Evolutionary conservation across 2,113 vertebrate genomes (phyloP), one percentile per base, ranked within the genome.

Genomic region (Poeciliopsis retropinna): DNA sequence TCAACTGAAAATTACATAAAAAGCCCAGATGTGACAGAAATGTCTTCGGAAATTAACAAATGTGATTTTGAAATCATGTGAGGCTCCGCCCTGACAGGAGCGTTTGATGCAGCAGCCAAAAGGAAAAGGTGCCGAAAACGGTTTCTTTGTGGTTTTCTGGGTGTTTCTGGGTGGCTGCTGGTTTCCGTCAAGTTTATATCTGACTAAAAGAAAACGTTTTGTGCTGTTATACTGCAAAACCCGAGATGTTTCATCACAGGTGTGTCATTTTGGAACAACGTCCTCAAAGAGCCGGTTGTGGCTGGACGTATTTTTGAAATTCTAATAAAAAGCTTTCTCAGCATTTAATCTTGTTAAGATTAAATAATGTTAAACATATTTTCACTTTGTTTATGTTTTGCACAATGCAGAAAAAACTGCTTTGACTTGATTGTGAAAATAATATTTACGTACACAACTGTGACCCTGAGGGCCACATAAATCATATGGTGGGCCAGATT

Each of bases 51-150:
- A 60, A 60, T 17, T 3, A 34, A 27, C 0, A 3, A 41, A 39
- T 14, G 44, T 27, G n/a, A 72, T 83, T 73, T 51, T 77, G 73
- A 88, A 90, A 88, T 72, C 30, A 60, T 60, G 28, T 54, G 1
- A 1, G 11, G 14, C 57, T 71, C 68, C 78, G 74, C 64, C 75
- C 64, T 17, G 17, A 37, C 39, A 69, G 62, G 64, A 72, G 31
- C 73, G 47, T 22, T 29, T n/a, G n/a, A 1, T 1, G 5, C 5
- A 60, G n/a, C 19, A 60, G 17, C 41, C 61, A 1, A 64, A 3
- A 86, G 81, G 39, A 83, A 87, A 72, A 44, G 74, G 67, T 78
- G 65, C 79, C 68, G 63, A 68, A 57, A 85, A 78, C 83, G 0
- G 67, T 37, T 1, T 70, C 31, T 62, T 11, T 25, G 30, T 72